A percentile compares a stretch with the other conserved stretches of the same genome.
phyloP scores from a whole-genome alignment of 2,888 invertebrate species.

The Candidula unifasciata region DNA sequence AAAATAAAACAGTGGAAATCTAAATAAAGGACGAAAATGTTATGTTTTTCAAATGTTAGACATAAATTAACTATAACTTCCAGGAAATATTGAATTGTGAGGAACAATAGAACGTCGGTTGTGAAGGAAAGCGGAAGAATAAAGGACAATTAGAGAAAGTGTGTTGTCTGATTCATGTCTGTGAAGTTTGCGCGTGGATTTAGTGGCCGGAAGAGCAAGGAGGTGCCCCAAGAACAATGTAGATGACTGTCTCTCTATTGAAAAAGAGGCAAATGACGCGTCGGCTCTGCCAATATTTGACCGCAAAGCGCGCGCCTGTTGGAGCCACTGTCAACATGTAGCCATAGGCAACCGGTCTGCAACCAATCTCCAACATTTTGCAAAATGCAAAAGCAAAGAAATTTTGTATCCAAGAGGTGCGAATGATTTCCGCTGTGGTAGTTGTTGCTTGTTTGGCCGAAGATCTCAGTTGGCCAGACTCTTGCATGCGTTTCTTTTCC shows the following conservation, averaged over 20 bases:
- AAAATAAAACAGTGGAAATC: not conserved
- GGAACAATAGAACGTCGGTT: not conserved
- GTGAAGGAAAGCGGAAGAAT: not conserved
- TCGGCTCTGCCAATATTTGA: conserved; percentile 45
- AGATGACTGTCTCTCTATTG: conserved; percentile 29
- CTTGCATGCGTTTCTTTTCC: conserved; percentile 26
- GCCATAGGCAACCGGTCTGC: conserved; percentile 33
- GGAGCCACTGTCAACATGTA: conserved; percentile 30
- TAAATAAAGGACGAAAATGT: not conserved
- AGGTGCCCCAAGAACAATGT: conserved; percentile 41
- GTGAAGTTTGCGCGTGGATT: conserved; percentile 28
- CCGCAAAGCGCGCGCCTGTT: conserved; percentile 35
- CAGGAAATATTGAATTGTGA: not conserved
- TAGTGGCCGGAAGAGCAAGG: conserved; percentile 35
- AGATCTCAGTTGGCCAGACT: conserved; percentile 18
- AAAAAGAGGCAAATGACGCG: conserved; percentile 32
- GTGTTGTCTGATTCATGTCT: not conserved
- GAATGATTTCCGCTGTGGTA: conserved; percentile 48
- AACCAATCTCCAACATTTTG: conserved; percentile 44
- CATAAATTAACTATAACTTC: not conserved
- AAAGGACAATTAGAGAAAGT: not conserved
- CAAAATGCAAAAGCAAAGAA: conserved; percentile 51
- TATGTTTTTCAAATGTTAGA: not conserved
- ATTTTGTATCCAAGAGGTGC: conserved; percentile 46
- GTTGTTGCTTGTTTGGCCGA: conserved; percentile 33